A percentile compares a stretch with the other conserved stretches of the same genome.
phyloP scores from a whole-genome alignment of 1,140 invertebrate genomes.

The Melipona quadrifasciata region DNA sequence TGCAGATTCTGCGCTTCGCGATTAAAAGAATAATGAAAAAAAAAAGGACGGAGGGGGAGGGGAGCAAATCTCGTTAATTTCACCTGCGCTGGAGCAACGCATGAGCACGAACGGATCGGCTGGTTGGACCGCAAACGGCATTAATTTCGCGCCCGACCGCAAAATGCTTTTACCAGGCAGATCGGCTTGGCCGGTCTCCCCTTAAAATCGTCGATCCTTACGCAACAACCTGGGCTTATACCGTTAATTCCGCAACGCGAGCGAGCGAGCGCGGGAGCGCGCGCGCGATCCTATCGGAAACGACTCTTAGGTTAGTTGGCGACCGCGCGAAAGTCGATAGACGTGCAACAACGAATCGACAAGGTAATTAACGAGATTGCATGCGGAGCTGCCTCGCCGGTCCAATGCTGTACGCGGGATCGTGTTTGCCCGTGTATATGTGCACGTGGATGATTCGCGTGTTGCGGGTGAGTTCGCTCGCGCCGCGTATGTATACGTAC shows the following conservation, averaged over 20 bases:
- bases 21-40: background rate
- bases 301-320: background rate
- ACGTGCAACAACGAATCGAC: constrained; percentile 63
- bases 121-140: constrained; percentile 18
- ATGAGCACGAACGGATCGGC: background rate
- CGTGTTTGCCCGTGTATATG: background rate
- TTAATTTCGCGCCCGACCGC: constrained; percentile 25
- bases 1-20: background rate
- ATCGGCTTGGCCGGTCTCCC: background rate
- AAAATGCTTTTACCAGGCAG: constrained; percentile 14
- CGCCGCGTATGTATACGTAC: background rate
- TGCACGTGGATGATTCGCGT: background rate
- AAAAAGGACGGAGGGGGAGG: background rate
- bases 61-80: constrained; percentile 3
- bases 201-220: constrained; percentile 12
- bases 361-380: constrained; percentile 71
- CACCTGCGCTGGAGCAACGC: background rate
- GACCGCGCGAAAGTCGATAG: constrained; percentile 26
- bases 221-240: constrained; percentile 12
- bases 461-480: background rate
- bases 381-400: constrained; percentile 27
- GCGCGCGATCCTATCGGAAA: constrained; percentile 10
- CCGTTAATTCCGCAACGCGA: background rate
- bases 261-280: too few relatives aligned
- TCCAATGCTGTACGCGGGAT: background rate